Conservation (phyloP, 2,888 invertebrate genomes). For the Brachypterus glaber region DNA sequence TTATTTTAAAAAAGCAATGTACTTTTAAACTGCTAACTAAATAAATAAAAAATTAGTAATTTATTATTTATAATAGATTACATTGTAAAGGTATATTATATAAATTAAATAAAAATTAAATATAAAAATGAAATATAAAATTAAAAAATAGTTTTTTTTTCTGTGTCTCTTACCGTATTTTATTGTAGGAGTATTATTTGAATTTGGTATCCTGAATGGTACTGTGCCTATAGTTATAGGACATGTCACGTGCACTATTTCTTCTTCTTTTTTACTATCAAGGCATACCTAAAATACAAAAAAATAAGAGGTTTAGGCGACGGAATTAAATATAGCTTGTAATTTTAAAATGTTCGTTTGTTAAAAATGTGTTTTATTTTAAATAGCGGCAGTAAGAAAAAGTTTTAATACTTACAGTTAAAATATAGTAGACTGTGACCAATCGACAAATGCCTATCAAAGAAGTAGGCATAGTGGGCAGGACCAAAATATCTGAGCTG, state of each 20-base stretch:
- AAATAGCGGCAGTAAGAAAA: neutral
- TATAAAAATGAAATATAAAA: neutral
- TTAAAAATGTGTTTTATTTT: neutral
- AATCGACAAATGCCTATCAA: conserved; percentile 61
- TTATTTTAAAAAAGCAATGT: too few species aligned
- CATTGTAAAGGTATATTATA: neutral
- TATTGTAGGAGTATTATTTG: conserved; percentile 49
- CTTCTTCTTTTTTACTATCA: conserved; percentile 59
- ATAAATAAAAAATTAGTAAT: too few species aligned
- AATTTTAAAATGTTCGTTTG: neutral
- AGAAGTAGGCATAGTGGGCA: conserved; percentile 69
- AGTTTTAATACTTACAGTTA: conserved; percentile 47
- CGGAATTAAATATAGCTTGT: conserved; percentile 1
- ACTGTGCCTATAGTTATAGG: conserved; percentile 68
- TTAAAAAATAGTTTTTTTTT: too few species aligned
- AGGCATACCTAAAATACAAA: conserved; percentile 56
- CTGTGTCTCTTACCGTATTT: conserved; percentile 56
- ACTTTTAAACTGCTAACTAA: too few species aligned
- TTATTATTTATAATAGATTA: too few species aligned
- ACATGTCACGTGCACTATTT: conserved; percentile 62
- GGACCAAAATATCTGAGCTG: conserved; percentile 53
- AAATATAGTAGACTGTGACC: conserved; percentile 56
- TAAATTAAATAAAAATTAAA: conserved; percentile 6
- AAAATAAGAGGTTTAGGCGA: too few species aligned
- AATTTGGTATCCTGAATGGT: conserved; percentile 59